These are phyloP conservation scores for Nephrotoma appendiculata DNA, from an alignment of 2,888 invertebrate species.

Conservation along the genomic window DNA sequence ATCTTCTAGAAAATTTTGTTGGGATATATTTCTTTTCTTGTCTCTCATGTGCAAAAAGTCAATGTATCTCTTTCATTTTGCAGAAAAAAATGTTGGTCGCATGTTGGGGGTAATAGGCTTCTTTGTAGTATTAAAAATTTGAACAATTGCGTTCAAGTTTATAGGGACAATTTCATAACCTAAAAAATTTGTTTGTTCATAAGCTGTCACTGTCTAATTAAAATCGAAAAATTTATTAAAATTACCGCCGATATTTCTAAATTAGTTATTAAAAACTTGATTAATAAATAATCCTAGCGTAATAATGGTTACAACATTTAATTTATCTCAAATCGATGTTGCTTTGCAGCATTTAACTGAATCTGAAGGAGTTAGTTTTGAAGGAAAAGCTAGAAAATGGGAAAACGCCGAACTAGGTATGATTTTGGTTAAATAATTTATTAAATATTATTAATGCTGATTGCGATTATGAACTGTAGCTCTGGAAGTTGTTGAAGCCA, in stretches of 20 bases:
- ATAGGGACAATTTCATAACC: neutral
- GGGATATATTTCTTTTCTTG: too few species aligned
- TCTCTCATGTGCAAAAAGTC: too few species aligned
- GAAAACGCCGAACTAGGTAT: slow-evolving; percentile 67
- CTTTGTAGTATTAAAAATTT: too few species aligned
- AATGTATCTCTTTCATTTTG: too few species aligned
- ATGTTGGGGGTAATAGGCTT: too few species aligned
- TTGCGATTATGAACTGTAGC: slow-evolving; percentile 34
- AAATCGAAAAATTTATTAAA: neutral
- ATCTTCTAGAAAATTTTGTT: too few species aligned
- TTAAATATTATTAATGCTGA: neutral
- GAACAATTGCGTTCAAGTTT: neutral
- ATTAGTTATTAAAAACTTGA: neutral
- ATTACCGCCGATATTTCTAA: neutral
- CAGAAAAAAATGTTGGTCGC: too few species aligned
- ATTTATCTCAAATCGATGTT: slow-evolving; percentile 1
- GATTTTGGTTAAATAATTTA: slow-evolving; percentile 13
- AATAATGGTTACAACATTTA: slow-evolving; percentile 5
- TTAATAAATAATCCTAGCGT: neutral
- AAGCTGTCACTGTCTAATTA: neutral
- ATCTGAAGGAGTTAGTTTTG: slow-evolving; percentile 66
- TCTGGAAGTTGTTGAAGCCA: slow-evolving; percentile 57
- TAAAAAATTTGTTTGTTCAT: neutral
- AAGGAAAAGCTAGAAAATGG: slow-evolving; percentile 63
- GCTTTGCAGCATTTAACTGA: slow-evolving; percentile 29